Percentiles rank a stretch among this genome's conserved stretches.
phyloP scores from a whole-genome alignment of 2,113 vertebrate species.

The Orthonyx spaldingii region DNA sequence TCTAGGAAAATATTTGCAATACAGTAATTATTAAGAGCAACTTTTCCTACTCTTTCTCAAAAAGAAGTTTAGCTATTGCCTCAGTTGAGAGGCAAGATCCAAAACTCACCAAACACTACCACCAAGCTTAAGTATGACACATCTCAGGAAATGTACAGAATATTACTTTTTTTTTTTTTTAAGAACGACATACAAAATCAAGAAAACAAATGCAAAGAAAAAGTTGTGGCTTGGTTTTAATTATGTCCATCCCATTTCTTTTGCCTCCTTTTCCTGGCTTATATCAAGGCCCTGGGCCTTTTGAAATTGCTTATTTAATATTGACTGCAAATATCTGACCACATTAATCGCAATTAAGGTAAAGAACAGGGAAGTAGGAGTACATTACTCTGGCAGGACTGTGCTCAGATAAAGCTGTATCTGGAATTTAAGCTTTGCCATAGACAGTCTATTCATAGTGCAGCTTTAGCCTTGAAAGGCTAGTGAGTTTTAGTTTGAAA shows the following conservation, averaged over 20 bases:
- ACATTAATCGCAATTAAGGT: not conserved
- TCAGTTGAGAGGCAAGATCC: not conserved
- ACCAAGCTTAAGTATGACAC: not conserved
- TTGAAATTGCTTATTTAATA: not conserved
- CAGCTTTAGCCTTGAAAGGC: not conserved
- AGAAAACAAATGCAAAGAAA: not conserved
- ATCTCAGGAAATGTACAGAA: not conserved
- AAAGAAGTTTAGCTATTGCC: not conserved
- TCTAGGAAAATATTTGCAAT: not conserved
- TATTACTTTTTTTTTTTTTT: not conserved
- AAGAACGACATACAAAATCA: not conserved
- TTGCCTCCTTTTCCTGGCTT: not conserved
- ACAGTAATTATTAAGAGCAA: not conserved
- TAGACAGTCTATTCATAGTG: not conserved
- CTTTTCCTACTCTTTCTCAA: not conserved
- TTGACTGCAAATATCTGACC: not conserved
- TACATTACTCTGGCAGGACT: not conserved
- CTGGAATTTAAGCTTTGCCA: not conserved
- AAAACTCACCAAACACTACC: not conserved
- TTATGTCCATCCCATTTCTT: not conserved
- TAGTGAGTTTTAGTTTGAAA: not conserved
- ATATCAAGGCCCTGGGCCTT: not conserved
- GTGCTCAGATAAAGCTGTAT: not conserved
- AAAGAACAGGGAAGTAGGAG: fast-evolving
- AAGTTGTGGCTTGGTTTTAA: not conserved